These are phyloP conservation scores for Poecilia picta DNA, from an alignment of 2,797 vertebrate genomes.

Conservation along the genomic window DNA sequence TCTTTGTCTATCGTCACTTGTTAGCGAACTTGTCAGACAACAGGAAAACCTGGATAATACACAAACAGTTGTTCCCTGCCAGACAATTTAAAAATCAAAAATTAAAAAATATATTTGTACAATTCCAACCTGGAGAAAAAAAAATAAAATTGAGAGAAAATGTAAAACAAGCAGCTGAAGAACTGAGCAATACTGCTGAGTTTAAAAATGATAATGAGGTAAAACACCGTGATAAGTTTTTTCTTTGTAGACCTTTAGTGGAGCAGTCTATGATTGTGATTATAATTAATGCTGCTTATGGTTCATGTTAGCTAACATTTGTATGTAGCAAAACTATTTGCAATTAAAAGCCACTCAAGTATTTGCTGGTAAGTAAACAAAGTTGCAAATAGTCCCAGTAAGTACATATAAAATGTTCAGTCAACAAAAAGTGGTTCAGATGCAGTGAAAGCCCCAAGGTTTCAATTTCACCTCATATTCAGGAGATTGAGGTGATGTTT, in stretches of 20 bases:
- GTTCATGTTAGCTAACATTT: constrained; percentile 43
- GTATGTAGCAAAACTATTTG: constrained; percentile 41
- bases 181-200: not conserved
- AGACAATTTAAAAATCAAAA: not conserved
- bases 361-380: constrained; percentile 20
- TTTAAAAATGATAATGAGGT: constrained; percentile 31
- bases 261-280: constrained; percentile 12
- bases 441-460: constrained; percentile 8
- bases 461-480: constrained; percentile 6
- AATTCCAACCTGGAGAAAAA: not conserved
- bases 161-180: constrained; percentile 25
- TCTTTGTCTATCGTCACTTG: not conserved
- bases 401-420: constrained; percentile 25
- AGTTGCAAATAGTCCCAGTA: constrained; percentile 31
- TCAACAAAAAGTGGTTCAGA: constrained; percentile 25
- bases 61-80: not conserved
- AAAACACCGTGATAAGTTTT: constrained; percentile 35
- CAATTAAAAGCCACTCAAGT: constrained; percentile 41
- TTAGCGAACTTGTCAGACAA: not conserved
- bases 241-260: constrained; percentile 3
- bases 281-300: constrained; percentile 17
- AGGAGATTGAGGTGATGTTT: constrained; percentile 42
- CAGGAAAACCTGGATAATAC: not conserved
- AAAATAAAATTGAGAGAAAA: not conserved
- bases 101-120: constrained; percentile 5